Conservation (phyloP, 2,797 vertebrate species). For the Cossypha polioptera region DNA sequence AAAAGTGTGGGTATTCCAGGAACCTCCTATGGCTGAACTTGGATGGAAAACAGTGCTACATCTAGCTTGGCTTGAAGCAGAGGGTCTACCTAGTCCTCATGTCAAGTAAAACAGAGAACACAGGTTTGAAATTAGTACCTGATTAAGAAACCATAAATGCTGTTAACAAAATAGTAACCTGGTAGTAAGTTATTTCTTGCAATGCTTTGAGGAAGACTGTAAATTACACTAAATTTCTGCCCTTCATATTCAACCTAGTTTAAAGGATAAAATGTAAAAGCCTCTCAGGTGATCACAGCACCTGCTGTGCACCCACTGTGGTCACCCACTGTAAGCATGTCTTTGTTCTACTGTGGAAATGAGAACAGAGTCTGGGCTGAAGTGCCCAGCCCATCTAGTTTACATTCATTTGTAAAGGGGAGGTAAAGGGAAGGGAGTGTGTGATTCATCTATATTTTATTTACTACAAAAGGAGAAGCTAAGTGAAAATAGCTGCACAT, state of each 20-base stretch:
- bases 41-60: not conserved
- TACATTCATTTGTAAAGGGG: not conserved
- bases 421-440: not conserved
- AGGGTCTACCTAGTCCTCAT: not conserved
- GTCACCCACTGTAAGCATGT: not conserved
- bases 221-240: not conserved
- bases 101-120: not conserved
- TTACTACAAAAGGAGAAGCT: not conserved
- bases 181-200: not conserved
- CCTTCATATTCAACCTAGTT: not conserved
- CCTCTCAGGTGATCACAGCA: not conserved
- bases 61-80: not conserved
- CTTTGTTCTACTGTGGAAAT: not conserved
- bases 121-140: not conserved
- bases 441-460: not conserved
- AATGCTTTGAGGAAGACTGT: not conserved
- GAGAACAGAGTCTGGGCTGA: not conserved
- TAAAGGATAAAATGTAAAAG: not conserved
- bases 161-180: not conserved
- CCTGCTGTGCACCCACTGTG: not conserved
- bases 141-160: not conserved
- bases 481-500: not conserved
- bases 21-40: not conserved
- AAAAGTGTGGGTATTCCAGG: not conserved
- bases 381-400: not conserved